A percentile compares a stretch with the other conserved stretches of the same genome.
These are phyloP conservation scores for Lacanobia wlatinum DNA, from an alignment of 2,888 invertebrate species.

Conservation along the genomic window DNA sequence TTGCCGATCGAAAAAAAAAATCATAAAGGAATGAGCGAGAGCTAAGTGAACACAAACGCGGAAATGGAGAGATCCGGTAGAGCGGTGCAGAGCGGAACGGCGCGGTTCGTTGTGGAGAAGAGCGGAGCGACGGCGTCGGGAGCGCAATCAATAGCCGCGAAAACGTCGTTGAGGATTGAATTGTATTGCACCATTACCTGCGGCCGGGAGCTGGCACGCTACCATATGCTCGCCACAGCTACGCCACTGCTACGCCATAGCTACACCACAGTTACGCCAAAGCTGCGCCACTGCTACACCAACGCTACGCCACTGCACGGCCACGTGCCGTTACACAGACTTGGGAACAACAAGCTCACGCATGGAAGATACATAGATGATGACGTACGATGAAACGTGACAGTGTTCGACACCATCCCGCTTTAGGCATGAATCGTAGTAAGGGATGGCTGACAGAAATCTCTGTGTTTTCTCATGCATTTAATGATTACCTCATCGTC, in stretches of 20 bases:
- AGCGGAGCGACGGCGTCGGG: background rate
- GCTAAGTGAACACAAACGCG: constrained; percentile 10
- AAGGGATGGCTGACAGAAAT: background rate
- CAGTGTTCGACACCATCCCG: background rate
- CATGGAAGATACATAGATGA: background rate
- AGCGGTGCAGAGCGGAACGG: background rate
- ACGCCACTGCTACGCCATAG: no score
- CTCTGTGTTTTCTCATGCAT: background rate
- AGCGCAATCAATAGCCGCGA: constrained; percentile 31
- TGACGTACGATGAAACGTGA: background rate
- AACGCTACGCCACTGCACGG: background rate
- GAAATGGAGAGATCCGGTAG: background rate
- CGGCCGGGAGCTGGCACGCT: background rate
- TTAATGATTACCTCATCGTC: background rate
- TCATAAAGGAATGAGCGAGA: constrained; percentile 31
- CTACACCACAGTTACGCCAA: no score
- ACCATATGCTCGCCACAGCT: background rate
- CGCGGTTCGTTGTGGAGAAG: background rate
- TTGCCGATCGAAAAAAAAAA: constrained; percentile 22
- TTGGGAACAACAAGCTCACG: background rate
- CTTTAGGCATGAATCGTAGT: background rate
- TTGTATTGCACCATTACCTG: background rate
- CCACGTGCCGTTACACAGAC: no score
- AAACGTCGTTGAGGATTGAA: constrained; percentile 28
- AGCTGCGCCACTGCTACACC: no score